Base-by-base conservation (phyloP, 2,888 invertebrate species). In the Campopleginae sp. region DNA sequence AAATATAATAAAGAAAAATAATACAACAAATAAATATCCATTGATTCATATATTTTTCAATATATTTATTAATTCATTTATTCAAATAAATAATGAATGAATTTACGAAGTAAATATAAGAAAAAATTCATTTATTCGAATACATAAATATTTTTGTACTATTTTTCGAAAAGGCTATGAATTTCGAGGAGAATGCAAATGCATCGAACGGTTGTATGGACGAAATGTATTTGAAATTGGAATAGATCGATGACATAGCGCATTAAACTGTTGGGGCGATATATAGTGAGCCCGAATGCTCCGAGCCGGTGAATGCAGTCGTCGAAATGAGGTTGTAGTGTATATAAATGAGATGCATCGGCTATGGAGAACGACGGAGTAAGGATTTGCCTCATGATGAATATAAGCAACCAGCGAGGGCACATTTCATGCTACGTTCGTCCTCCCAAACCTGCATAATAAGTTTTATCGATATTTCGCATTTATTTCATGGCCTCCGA, bases 391-490 rank as follows among this genome's bases (percentile, higher is more conserved):
- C 14, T 66, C 23, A 51, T 23, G 76, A 65, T 51, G 51, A 38
- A 76, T 65, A 63, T 12, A 12, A 23, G 63, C 46, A 23, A 33
- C 46, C 17, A 75, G 48, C 12, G n/a, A 38, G 23, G 61, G 23
- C 23, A 51, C 48, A 75, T 75, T 63, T 75, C 63, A 33, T 48
- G 38, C 38, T 38, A 33, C 46, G 31, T 65, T 75, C n/a, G 42
- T 76, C n/a, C 23, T 46, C 17, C 31, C 33, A 48, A 33, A 31
- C 31, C 65, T 38, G 48, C 46, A 75, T 44, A 17, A 75, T 44
- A 17, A 75, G 63, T 75, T 66, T 33, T 51, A 19, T 51, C 65
- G 66, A 76, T 76, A 66, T 51, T 42, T 76, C 31, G 33, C 38
- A 23, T 51, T 38, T 76, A 51, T 66, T 66, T 66, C 33, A 51